These are phyloP conservation scores for Tyrophagus putrescentiae DNA, from an alignment of 1,140 invertebrate genomes.

Conservation along the genomic window DNA sequence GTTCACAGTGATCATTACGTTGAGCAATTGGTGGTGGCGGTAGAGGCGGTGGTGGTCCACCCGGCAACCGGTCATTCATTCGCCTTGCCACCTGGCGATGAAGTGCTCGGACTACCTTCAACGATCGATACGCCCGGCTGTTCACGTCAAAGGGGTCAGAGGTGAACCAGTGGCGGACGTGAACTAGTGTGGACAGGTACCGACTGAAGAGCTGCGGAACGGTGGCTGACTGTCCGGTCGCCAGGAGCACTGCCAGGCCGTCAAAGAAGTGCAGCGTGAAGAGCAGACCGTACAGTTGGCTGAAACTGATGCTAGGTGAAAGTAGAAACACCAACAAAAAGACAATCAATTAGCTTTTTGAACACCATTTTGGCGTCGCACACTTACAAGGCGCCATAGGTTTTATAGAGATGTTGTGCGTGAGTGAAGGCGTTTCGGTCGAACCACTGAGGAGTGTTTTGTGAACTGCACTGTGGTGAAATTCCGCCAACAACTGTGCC, in stretches of 20 bases:
- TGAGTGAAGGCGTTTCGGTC: conserved; percentile 11
- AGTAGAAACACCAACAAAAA: too few relatives aligned
- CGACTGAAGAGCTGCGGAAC: conserved; percentile 15
- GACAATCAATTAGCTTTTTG: too few relatives aligned
- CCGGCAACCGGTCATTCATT: conserved; percentile 9
- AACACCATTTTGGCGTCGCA: too few relatives aligned
- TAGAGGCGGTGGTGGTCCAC: too few relatives aligned
- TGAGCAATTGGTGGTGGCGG: too few relatives aligned
- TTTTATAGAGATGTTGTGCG: conserved; percentile 15
- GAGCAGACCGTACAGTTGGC: conserved; percentile 13
- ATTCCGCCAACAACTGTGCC: background rate
- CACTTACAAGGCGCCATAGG: conserved; percentile 18
- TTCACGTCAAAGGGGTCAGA: conserved; percentile 17
- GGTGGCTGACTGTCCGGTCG: conserved; percentile 18
- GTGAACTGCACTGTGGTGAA: background rate
- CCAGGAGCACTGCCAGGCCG: background rate
- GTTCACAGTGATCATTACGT: too few relatives aligned
- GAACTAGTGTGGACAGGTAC: conserved; percentile 20
- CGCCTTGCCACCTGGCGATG: conserved; percentile 16
- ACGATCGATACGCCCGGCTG: conserved; percentile 19
- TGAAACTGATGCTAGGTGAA: conserved; percentile 7
- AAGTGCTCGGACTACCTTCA: conserved; percentile 13
- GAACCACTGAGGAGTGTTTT: conserved; percentile 12
- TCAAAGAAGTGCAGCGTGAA: conserved; percentile 2
- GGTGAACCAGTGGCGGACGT: conserved; percentile 21